These are phyloP conservation scores for Limosa lapponica DNA, from an alignment of 2,797 vertebrate genomes.

Conservation along the genomic window DNA sequence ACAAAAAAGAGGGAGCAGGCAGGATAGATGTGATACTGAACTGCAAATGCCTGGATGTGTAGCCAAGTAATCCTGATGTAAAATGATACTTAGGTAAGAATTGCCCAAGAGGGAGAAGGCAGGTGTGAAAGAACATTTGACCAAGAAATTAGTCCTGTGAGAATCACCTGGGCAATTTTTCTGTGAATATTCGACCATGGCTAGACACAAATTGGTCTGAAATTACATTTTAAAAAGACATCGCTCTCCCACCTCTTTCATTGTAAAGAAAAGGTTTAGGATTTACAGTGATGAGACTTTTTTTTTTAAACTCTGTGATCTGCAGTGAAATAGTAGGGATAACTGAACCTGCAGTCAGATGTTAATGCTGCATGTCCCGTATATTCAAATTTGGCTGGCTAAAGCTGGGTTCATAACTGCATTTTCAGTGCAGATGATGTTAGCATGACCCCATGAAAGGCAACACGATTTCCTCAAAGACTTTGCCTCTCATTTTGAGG, in stretches of 20 bases:
- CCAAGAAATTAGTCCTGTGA: not conserved
- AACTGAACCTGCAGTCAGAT: not conserved
- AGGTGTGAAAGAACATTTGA: not conserved
- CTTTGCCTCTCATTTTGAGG: not conserved
- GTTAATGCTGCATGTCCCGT: not conserved
- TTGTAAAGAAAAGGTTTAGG: not conserved
- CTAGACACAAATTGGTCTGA: not conserved
- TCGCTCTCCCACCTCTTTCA: not conserved
- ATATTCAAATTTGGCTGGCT: not conserved
- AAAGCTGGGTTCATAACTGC: not conserved
- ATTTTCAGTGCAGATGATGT: not conserved
- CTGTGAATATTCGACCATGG: not conserved
- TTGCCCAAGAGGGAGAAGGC: not conserved
- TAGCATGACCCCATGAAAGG: not conserved
- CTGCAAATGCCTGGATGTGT: not conserved
- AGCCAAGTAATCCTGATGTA: not conserved
- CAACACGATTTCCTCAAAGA: not conserved
- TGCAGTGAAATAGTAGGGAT: not conserved
- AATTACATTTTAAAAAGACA: not conserved
- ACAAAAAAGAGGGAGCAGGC: not conserved
- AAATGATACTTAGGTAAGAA: not conserved
- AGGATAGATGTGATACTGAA: not conserved
- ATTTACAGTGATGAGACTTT: not conserved
- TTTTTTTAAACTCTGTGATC: not conserved
- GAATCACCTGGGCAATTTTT: not conserved